These are phyloP conservation scores for Thinocorus orbignyianus DNA, from an alignment of 2,113 vertebrate genomes.

Conservation along the genomic window DNA sequence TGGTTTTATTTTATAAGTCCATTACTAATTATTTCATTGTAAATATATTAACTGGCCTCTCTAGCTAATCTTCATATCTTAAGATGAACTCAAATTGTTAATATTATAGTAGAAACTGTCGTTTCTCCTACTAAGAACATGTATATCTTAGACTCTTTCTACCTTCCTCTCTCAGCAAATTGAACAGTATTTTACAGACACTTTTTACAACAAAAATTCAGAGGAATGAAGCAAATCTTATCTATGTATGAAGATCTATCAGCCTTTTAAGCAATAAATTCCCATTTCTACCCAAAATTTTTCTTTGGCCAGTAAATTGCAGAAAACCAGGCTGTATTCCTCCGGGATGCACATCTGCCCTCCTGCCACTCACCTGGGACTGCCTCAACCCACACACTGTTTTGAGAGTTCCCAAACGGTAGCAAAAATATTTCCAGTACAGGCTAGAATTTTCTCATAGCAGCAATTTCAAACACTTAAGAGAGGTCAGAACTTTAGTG, in stretches of 20 bases:
- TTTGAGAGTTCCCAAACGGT: neutral
- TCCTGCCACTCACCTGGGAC: neutral
- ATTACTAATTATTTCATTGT: neutral
- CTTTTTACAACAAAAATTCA: neutral
- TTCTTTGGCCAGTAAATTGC: neutral
- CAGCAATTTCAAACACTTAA: neutral
- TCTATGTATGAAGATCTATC: neutral
- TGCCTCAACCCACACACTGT: fast-evolving
- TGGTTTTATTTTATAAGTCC: neutral
- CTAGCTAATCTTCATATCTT: neutral
- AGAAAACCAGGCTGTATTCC: neutral
- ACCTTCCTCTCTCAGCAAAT: neutral
- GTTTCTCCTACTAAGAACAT: neutral
- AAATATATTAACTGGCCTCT: neutral
- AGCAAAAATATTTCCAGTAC: neutral
- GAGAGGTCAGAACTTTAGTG: neutral
- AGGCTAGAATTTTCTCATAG: neutral
- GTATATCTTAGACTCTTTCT: neutral
- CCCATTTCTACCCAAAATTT: neutral
- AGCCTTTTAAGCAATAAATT: neutral
- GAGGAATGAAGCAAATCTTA: neutral
- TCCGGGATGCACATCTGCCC: neutral
- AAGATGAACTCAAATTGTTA: neutral
- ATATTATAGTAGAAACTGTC: neutral
- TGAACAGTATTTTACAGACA: neutral